Conservation (phyloP, 2,797 vertebrate species). For the Dendrocincla fuliginosa region DNA sequence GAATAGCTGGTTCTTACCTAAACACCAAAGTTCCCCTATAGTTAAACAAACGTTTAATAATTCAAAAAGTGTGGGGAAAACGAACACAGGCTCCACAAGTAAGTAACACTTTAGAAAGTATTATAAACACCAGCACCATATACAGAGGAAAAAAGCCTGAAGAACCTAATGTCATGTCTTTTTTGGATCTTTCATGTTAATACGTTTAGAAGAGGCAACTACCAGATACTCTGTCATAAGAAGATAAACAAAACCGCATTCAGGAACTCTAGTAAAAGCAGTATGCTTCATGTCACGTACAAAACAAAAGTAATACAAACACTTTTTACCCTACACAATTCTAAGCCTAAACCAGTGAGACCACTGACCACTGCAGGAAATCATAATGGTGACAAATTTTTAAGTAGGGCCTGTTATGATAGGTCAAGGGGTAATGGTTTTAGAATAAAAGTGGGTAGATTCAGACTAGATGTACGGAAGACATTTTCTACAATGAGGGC, state of each 20-base stretch:
- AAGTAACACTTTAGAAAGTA: not conserved
- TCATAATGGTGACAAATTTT: accelerated
- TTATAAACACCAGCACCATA: not conserved
- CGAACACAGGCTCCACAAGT: not conserved
- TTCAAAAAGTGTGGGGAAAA: not conserved
- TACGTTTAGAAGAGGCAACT: not conserved
- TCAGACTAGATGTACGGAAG: not conserved
- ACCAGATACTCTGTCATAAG: not conserved
- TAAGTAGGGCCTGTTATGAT: accelerated
- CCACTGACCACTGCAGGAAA: not conserved
- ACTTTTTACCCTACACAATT: not conserved
- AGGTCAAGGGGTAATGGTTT: not conserved
- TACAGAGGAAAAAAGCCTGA: not conserved
- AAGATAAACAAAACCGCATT: not conserved
- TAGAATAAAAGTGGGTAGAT: not conserved
- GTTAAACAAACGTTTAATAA: not conserved
- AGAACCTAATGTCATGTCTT: not conserved
- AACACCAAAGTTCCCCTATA: not conserved
- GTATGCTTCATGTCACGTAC: accelerated
- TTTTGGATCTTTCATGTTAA: not conserved
- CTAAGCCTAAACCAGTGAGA: not conserved
- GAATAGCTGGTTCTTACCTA: not conserved
- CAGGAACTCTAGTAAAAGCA: not conserved
- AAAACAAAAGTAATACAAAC: not conserved
- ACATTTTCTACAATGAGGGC: not conserved